Percentiles rank a stretch among this genome's conserved stretches.
Conservation (phyloP, 2,113 vertebrate genomes). For the Xenopus borealis region DNA sequence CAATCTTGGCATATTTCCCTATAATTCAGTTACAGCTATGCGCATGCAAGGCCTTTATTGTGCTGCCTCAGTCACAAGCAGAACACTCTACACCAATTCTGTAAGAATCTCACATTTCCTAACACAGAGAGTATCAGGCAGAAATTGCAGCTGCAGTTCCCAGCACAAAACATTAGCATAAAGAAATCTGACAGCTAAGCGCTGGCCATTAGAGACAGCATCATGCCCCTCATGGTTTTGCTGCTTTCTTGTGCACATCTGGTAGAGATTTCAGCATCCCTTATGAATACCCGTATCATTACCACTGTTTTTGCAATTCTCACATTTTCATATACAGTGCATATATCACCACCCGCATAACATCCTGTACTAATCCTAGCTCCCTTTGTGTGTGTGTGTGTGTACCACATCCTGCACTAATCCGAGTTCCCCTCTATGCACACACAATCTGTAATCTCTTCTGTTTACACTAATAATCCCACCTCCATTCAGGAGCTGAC, state of each 20-base stretch:
- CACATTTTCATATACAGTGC: neutral
- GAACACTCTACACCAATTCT: neutral
- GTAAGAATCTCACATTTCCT: neutral
- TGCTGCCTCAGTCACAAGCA: neutral
- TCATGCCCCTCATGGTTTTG: neutral
- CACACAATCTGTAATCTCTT: conserved; percentile 27
- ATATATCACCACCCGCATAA: conserved; percentile 12
- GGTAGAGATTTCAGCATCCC: neutral
- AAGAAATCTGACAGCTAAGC: neutral
- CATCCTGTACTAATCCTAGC: conserved; percentile 37
- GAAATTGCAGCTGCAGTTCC: neutral
- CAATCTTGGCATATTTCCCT: neutral
- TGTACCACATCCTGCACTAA: conserved; percentile 33
- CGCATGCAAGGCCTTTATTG: neutral
- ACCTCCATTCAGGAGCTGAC: neutral
- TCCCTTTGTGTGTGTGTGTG: conserved; percentile 26
- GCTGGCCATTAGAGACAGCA: neutral
- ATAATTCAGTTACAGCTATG: neutral
- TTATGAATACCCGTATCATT: neutral
- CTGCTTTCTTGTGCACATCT: neutral
- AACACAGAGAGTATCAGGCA: neutral
- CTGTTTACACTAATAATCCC: conserved; percentile 31
- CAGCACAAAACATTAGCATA: neutral
- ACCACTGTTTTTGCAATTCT: neutral
- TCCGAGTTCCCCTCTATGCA: conserved; percentile 28